Base-by-base conservation (phyloP, 2,113 vertebrate species). In the Dasyprocta punctata region DNA sequence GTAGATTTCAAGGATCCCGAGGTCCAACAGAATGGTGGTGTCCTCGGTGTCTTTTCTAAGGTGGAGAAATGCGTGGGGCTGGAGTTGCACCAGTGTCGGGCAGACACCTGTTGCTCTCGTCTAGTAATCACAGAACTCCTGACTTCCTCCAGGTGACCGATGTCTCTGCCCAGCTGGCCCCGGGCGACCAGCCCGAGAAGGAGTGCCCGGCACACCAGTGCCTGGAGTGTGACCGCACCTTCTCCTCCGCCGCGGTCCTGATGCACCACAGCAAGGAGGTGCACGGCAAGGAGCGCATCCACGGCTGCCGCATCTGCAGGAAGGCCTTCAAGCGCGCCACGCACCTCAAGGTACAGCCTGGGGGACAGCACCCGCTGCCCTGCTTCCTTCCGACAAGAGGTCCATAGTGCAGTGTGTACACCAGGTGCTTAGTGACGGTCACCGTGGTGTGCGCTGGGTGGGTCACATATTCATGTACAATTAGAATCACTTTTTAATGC, bases 291-390 rank as follows among this genome's bases (percentile, higher is more conserved):
- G 99, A 99, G 97, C 99, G 99, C 96, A 99, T 99, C 96, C 99
- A 99, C 0, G 99, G 99, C 78, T 99, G 99, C 95, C 97, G 97
- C 0, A 88, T 99, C 94, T 99, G 99, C 98, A 99, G 98, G 98
- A 99, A 99, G 98, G 99, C 99, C 90, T 99, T 99, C 97, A 99
- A 99, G 97, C 97, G 99, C 3, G 99, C 99, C 67, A 99, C 99
- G 1, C 99, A 99, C 98, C 99, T 99, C 95, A 99, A 99, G 99
- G 99, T 99, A 98, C 2, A 33, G 17, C 33, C 60, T 11, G 4
- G 7, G 36, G 63, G 20, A 9, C 11, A 20, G 26, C 36, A 38
- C 5, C 14, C n/a, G 54, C 6, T 14, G 16, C 16, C 52, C 20
- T 1, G 0, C 26, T 5, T 38, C 36, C 47, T 80, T 47, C 41